phyloP scores from a whole-genome alignment of 1,140 invertebrate species.

The Dolichoris vasculosae region DNA sequence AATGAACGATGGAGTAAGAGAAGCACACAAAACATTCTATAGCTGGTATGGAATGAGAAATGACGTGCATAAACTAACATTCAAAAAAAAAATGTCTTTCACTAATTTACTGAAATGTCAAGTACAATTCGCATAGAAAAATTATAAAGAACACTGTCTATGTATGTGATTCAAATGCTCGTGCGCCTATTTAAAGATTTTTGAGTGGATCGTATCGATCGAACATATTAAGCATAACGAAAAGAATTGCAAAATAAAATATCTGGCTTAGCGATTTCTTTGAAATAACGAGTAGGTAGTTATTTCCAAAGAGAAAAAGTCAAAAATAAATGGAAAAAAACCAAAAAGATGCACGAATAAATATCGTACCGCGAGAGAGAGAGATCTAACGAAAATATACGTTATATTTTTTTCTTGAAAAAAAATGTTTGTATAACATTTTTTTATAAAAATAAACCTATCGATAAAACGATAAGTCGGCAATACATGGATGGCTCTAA shows the following conservation, averaged over 20 bases:
- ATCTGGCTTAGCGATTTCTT: constrained; percentile 24
- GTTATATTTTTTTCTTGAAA: constrained; percentile 72
- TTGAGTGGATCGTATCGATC: background rate
- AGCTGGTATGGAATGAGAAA: constrained; percentile 53
- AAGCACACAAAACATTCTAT: constrained; percentile 54
- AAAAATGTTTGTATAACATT: constrained; percentile 62
- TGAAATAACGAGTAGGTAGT: constrained; percentile 1
- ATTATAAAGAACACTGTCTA: background rate
- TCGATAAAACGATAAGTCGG: constrained; percentile 12
- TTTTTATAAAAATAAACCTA: constrained; percentile 54
- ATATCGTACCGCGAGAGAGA: constrained; percentile 55
- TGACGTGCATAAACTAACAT: constrained; percentile 58
- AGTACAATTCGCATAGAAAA: constrained; percentile 62
- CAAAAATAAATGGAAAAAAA: background rate
- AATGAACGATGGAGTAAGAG: constrained; percentile 41
- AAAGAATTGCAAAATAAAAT: background rate
- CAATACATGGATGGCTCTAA: constrained; percentile 11
- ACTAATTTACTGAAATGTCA: constrained; percentile 67
- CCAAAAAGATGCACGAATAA: background rate
- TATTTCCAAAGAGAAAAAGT: background rate
- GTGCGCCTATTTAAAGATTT: background rate
- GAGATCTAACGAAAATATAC: constrained; percentile 33
- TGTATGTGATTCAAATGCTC: background rate
- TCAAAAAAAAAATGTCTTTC: constrained; percentile 69
- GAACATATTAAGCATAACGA: background rate